phyloP scores from a whole-genome alignment of 2,797 vertebrate species.

The Hydrophis major region DNA sequence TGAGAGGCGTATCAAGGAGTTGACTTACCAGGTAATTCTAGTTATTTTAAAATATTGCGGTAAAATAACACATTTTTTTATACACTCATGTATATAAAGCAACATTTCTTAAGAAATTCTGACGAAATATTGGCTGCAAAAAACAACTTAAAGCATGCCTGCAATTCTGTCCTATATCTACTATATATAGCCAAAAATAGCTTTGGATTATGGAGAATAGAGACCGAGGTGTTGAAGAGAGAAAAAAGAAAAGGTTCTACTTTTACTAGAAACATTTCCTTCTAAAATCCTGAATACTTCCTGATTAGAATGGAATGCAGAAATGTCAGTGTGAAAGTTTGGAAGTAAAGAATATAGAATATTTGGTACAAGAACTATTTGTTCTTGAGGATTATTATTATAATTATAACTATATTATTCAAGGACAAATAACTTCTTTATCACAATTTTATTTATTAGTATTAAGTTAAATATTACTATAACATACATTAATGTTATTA shows the following conservation, averaged over 20 bases:
- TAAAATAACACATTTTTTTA: neutral
- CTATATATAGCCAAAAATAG: neutral
- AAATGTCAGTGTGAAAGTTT: neutral
- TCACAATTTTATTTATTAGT: neutral
- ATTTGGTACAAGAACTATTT: neutral
- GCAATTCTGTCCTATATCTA: neutral
- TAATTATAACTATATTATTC: neutral
- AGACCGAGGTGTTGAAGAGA: neutral
- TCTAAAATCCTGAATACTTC: neutral
- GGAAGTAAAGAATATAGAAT: neutral
- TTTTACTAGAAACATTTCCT: neutral
- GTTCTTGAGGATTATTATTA: neutral
- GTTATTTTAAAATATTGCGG: neutral
- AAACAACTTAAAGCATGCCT: neutral
- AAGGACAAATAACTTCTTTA: neutral
- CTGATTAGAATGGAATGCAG: neutral
- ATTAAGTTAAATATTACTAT: neutral
- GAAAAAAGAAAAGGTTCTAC: neutral
- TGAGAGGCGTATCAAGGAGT: slow-evolving; percentile 82
- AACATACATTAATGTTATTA: slow-evolving; percentile 5
- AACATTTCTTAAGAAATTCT: slow-evolving; percentile 8
- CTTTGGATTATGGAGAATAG: neutral
- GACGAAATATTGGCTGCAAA: neutral
- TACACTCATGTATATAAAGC: neutral
- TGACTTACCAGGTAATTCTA: slow-evolving; percentile 79